Conservation (phyloP, 2,888 invertebrate genomes). For the Cephus runcator region DNA sequence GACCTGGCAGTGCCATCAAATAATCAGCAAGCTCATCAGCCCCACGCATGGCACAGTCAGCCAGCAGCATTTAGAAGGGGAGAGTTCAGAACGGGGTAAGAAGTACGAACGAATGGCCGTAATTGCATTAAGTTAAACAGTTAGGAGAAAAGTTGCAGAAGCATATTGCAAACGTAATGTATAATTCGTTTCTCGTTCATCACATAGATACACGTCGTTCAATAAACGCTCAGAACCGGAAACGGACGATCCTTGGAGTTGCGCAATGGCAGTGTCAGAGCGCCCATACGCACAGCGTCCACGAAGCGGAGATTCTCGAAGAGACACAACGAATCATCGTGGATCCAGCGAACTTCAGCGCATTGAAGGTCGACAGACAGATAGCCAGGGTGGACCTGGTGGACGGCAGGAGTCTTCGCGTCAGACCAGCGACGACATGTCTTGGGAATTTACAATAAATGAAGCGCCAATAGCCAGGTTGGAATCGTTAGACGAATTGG, state of each 20-base stretch:
- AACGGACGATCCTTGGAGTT: constrained; percentile 60
- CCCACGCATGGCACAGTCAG: constrained; percentile 60
- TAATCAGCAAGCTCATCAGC: constrained; percentile 19
- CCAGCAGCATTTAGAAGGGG: constrained; percentile 59
- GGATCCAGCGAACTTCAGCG: constrained; percentile 12
- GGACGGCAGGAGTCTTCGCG: constrained; percentile 49
- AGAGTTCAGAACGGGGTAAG: constrained; percentile 58
- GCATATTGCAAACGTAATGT: too few relatives aligned
- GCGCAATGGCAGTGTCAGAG: constrained; percentile 48
- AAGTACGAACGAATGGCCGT: background rate
- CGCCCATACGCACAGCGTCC: constrained; percentile 44
- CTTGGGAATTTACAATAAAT: constrained; percentile 61
- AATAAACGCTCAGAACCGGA: constrained; percentile 60
- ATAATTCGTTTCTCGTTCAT: background rate
- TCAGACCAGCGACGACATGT: constrained; percentile 59
- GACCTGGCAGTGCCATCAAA: constrained; percentile 58
- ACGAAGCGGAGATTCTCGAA: constrained; percentile 52
- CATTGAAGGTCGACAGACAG: background rate
- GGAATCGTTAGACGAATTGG: constrained; percentile 74
- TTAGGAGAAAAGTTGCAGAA: background rate
- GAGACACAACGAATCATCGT: constrained; percentile 43
- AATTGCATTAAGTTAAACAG: background rate
- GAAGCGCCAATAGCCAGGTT: constrained; percentile 74
- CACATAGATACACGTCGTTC: constrained; percentile 57
- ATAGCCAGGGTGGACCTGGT: background rate